Evolutionary conservation across 2,797 vertebrate species (phyloP), one percentile per base, ranked within the genome.

Genomic region (Brachymystax lenok): DNA sequence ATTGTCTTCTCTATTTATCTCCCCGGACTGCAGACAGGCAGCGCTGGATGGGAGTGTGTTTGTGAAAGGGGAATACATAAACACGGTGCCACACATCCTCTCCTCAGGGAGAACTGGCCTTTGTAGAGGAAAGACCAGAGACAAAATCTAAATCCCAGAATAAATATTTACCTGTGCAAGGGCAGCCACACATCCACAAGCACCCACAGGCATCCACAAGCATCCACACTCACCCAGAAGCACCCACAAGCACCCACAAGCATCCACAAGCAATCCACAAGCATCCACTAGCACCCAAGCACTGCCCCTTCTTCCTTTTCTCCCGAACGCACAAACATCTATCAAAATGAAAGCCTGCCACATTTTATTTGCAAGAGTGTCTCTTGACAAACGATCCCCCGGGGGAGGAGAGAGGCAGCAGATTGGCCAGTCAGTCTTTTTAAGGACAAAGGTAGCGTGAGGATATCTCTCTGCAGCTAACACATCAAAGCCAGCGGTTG

Each of bases 401-500:
- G 19, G 80, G 79, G 82, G 83, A 79, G 78, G 74, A 78, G 61
- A 91, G 75, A 79, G 82, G 78, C 85, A 88, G 76, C 80, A 86
- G 78, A 88, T 85, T 87, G 86, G 77, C 82, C 84, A 85, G 84
- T 84, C 80, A 77, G 79, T 80, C 74, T 64, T 73, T 82, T 86
- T 80, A 85, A 79, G 77, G 80, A 89, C 84, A 87, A 74, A 81
- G 80, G 85, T 85, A 85, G 81, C 84, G 78, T 78, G 70, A 79
- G 85, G 84, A 89, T 85, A 87, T 86, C 79, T 24, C 61, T 79
- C 80, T 75, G 83, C 85, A 14, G 68, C 80, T 21, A 72, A 78
- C 80, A 85, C 85, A 91, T 90, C 83, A 90, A 91, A 91, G 83
- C 82, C 82, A 51, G 69, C 80, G 75, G 79, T 82, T 83, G 75